phyloP scores from a whole-genome alignment of 2,888 invertebrate species.

The Drosophila parthenogenetica region DNA sequence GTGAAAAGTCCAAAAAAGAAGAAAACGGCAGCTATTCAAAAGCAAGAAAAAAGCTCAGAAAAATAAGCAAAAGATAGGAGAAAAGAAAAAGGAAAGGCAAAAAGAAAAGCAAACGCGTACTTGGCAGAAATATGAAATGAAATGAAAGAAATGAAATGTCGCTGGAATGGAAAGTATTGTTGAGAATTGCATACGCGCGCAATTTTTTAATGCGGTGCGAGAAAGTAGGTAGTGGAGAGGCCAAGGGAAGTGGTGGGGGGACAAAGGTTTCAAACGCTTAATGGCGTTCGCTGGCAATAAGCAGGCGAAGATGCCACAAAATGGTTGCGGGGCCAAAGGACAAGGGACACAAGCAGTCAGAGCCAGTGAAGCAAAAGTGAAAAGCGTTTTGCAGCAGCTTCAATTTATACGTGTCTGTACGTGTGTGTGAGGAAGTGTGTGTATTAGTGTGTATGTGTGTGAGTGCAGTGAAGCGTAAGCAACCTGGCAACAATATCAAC shows the following conservation, averaged over 20 bases:
- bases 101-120: conserved; percentile 19
- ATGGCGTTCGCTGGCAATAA: conserved; percentile 66
- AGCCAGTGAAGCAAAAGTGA: conserved; percentile 72
- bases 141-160: conserved; percentile 69
- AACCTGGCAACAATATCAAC: conserved; percentile 75
- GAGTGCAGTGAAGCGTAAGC: conserved; percentile 63
- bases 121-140: conserved; percentile 70
- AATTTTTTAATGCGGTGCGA: conserved; percentile 52
- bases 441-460: conserved; percentile 1
- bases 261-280: conserved; percentile 64
- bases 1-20: conserved; percentile 37
- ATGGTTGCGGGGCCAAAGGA: conserved; percentile 52
- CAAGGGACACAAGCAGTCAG: conserved; percentile 12
- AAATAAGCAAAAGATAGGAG: not conserved
- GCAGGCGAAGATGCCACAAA: conserved; percentile 74
- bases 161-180: conserved; percentile 54
- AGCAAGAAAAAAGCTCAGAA: conserved; percentile 9
- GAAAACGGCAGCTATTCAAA: conserved; percentile 60
- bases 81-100: not conserved
- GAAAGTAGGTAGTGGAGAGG: not conserved
- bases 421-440: not conserved
- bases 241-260: not conserved
- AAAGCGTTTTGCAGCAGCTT: conserved; percentile 72
- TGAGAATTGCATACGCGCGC: conserved; percentile 75
- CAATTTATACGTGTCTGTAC: conserved; percentile 34